phyloP scores from a whole-genome alignment of 2,113 vertebrate genomes.

The Isurus oxyrinchus region DNA sequence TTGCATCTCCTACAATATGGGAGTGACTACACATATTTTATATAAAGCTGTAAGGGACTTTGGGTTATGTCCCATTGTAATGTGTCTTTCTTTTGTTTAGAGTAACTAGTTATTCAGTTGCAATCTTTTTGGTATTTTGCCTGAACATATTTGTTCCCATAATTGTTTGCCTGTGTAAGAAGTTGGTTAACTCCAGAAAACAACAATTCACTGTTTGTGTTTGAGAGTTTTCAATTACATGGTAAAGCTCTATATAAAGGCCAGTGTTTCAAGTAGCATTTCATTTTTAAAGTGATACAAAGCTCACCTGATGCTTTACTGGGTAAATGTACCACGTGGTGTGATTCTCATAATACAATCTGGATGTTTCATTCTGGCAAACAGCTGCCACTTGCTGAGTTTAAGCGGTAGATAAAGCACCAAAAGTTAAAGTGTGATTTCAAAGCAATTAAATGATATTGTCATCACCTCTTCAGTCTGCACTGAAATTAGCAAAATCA shows the following conservation, averaged over 20 bases:
- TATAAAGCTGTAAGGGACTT: background rate
- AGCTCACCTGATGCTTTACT: background rate
- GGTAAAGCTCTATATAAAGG: background rate
- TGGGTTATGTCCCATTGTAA: background rate
- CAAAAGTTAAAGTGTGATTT: background rate
- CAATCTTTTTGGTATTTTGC: background rate
- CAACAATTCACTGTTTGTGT: background rate
- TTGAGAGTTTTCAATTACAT: background rate
- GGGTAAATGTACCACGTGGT: background rate
- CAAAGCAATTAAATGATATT: too few relatives aligned
- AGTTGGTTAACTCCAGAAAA: background rate
- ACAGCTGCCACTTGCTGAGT: background rate
- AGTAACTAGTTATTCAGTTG: background rate
- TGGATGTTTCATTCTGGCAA: background rate
- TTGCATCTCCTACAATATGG: background rate
- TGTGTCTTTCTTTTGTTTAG: background rate
- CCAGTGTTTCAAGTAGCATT: background rate
- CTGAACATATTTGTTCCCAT: background rate
- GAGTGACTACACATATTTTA: background rate
- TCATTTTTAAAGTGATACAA: background rate
- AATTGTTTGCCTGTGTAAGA: background rate
- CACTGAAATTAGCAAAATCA: background rate
- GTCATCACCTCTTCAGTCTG: background rate
- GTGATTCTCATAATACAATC: background rate
- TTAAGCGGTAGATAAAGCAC: background rate